A percentile compares a stretch with the other conserved stretches of the same genome.
Evolutionary conservation across 2,888 invertebrate species (phyloP).

Genomic region (Caenorhabditis zanzibari): DNA sequence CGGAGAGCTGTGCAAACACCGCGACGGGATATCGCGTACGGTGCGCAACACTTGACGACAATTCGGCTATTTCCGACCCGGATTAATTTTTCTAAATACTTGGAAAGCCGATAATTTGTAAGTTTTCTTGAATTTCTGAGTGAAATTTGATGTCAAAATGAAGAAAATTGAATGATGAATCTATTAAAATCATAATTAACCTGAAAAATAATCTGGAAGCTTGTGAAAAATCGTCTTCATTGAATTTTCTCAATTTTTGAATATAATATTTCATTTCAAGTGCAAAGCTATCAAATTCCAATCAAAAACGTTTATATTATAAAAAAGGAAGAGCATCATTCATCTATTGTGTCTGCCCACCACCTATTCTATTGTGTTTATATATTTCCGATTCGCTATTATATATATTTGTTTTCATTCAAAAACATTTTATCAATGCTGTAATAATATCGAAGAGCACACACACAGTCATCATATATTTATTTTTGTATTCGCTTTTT

Average conservation of each 20-base stretch:
- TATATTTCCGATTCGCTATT: conserved; percentile 34
- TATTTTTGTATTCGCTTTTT: conserved; percentile 5
- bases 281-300: conserved; percentile 47
- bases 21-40: conserved; percentile 11
- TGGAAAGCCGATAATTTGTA: background rate
- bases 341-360: conserved; percentile 25
- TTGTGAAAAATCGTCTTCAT: background rate
- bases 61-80: background rate
- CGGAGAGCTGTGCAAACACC: conserved; percentile 28
- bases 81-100: background rate
- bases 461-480: conserved; percentile 16
- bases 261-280: too few species aligned
- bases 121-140: conserved; percentile 8
- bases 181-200: background rate
- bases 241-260: too few species aligned
- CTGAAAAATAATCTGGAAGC: background rate
- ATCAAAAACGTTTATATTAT: conserved; percentile 8
- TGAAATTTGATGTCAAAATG: background rate
- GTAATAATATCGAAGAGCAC: conserved; percentile 14
- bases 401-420: background rate
- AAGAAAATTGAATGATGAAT: background rate
- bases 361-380: conserved; percentile 40
- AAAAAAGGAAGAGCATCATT: background rate
- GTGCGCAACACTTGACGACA: conserved; percentile 32
- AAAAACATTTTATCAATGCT: conserved; percentile 44